Percentiles rank a stretch among this genome's conserved stretches.
These are phyloP conservation scores for Phymorhynchus buccinoides DNA, from an alignment of 1,140 invertebrate genomes.

Conservation along the genomic window DNA sequence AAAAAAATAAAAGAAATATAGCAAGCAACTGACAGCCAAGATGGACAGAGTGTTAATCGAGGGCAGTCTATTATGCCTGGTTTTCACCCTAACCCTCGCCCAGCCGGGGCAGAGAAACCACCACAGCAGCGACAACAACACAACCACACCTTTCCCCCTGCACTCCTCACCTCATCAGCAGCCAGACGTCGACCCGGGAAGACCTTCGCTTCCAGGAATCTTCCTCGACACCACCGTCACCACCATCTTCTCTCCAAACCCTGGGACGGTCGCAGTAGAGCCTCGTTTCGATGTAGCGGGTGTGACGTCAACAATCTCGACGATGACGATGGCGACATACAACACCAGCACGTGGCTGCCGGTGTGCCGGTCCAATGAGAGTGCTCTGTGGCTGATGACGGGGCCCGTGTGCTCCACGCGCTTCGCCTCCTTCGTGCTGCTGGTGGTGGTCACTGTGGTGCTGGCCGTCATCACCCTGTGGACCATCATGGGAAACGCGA, in stretches of 20 bases:
- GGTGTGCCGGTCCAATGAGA: conserved; percentile 55
- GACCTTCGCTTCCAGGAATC: not conserved
- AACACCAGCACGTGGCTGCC: not conserved
- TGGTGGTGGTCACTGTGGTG: conserved; percentile 62
- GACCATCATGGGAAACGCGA: conserved; percentile 73
- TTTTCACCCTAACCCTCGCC: not conserved
- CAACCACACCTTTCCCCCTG: too few species aligned
- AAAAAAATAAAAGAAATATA: not conserved
- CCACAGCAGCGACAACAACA: not conserved
- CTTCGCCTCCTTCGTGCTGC: conserved; percentile 56
- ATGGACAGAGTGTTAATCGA: not conserved
- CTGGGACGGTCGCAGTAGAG: not conserved
- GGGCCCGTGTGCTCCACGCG: conserved; percentile 60
- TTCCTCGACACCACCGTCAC: not conserved
- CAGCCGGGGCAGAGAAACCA: not conserved
- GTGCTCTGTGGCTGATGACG: conserved; percentile 53
- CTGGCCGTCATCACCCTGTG: conserved; percentile 67
- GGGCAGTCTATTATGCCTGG: not conserved
- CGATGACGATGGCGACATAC: not conserved
- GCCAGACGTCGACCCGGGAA: not conserved
- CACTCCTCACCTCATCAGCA: too few species aligned
- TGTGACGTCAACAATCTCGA: too few species aligned
- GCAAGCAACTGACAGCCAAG: not conserved
- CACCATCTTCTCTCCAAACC: not conserved
- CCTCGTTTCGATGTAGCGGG: not conserved